Evolutionary conservation across 2,113 vertebrate species (phyloP).

Genomic region (Trematocara variabile): DNA sequence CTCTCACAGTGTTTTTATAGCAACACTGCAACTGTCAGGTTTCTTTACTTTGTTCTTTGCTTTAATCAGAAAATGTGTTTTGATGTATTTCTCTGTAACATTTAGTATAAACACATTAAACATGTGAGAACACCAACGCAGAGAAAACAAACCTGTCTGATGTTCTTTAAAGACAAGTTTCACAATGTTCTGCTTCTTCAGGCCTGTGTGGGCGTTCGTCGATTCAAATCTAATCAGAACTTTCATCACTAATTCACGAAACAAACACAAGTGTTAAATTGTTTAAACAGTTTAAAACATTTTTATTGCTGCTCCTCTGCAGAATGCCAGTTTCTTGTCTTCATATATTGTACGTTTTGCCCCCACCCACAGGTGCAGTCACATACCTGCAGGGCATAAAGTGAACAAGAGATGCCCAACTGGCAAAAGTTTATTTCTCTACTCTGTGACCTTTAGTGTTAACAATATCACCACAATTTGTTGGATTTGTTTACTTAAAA

Average conservation of each 20-base stretch:
- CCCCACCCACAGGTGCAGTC: background rate
- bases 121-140: background rate
- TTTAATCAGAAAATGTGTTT: background rate
- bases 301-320: background rate
- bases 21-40: background rate
- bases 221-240: no score
- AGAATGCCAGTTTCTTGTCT: background rate
- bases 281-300: no score
- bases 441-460: background rate
- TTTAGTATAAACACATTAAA: background rate
- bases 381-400: rapidly evolving
- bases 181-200: background rate
- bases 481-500: background rate
- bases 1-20: background rate
- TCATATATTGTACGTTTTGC: background rate
- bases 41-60: background rate
- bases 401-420: background rate
- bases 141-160: background rate
- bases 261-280: no score
- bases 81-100: background rate
- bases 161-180: background rate
- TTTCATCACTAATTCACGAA: no score
- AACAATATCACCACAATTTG: background rate
- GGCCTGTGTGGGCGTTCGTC: no score
- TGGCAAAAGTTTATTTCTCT: background rate